Evolutionary conservation across 2,113 vertebrate genomes (phyloP).

Genomic region (Collichthys lucidus): DNA sequence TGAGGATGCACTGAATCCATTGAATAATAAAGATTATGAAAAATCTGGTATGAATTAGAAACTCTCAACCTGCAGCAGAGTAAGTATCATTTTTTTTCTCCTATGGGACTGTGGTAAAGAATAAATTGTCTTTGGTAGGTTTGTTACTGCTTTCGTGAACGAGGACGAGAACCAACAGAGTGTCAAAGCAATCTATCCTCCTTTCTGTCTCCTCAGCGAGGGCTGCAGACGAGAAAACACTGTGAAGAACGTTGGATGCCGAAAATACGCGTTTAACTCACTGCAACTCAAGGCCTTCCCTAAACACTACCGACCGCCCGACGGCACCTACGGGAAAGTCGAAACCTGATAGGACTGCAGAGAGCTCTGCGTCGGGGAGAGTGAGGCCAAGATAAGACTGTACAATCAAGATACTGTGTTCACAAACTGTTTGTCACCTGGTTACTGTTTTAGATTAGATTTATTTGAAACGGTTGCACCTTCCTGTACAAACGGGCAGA

Average conservation of each 20-base stretch:
- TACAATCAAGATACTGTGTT: background rate
- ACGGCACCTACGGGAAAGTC: constrained; percentile 98
- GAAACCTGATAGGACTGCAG: constrained; percentile 88
- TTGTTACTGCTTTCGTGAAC: no score
- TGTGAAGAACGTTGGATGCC: constrained; percentile 98
- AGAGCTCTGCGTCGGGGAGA: background rate
- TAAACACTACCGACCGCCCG: constrained; percentile 97
- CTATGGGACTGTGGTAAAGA: no score
- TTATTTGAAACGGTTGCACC: background rate
- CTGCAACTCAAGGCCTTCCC: constrained; percentile 99
- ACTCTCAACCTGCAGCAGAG: no score
- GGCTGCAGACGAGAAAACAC: constrained; percentile 99
- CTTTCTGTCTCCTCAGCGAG: constrained; percentile 89
- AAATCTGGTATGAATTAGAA: no score
- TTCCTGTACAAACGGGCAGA: background rate
- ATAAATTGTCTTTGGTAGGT: no score
- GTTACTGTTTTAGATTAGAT: constrained; percentile 7
- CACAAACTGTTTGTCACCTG: background rate
- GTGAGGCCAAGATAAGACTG: background rate
- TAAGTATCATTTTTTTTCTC: background rate
- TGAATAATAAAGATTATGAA: no score
- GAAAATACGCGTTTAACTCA: constrained; percentile 99
- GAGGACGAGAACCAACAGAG: no score
- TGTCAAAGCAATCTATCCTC: background rate
- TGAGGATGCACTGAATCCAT: no score